phyloP scores from a whole-genome alignment of 2,113 vertebrate genomes.

The Eubucco bourcierii region DNA sequence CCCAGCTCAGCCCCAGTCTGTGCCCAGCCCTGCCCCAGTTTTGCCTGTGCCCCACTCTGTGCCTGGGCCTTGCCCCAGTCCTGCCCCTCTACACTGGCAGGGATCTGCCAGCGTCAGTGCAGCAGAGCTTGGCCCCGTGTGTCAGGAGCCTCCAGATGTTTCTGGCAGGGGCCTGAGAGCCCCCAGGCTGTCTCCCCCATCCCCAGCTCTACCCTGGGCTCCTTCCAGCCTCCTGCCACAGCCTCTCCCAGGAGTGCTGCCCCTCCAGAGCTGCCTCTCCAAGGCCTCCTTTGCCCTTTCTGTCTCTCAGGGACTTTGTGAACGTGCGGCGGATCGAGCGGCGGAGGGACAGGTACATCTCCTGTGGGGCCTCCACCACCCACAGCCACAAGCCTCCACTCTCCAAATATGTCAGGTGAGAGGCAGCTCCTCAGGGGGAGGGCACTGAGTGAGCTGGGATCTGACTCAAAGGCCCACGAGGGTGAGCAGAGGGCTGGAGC shows the following conservation, averaged over 20 bases:
- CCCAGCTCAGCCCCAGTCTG: neutral
- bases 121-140: neutral
- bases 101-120: rapidly evolving
- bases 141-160: neutral
- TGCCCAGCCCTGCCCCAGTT: no score
- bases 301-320: constrained; percentile 87
- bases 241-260: neutral
- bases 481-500: no score
- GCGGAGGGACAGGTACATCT: constrained; percentile 89
- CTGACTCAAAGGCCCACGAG: neutral
- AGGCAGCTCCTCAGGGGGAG: neutral
- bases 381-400: constrained; percentile 84
- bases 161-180: neutral
- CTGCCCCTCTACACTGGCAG: neutral
- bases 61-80: neutral
- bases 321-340: constrained; percentile 93
- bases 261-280: rapidly evolving
- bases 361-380: constrained; percentile 88
- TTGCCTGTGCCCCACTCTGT: neutral
- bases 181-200: neutral
- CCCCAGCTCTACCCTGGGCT: neutral
- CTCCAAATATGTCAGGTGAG: constrained; percentile 90
- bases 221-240: neutral
- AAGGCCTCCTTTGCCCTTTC: neutral
- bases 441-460: neutral